Evolutionary conservation across 2,113 vertebrate genomes (phyloP).

Genomic region (Eurypyga helias): DNA sequence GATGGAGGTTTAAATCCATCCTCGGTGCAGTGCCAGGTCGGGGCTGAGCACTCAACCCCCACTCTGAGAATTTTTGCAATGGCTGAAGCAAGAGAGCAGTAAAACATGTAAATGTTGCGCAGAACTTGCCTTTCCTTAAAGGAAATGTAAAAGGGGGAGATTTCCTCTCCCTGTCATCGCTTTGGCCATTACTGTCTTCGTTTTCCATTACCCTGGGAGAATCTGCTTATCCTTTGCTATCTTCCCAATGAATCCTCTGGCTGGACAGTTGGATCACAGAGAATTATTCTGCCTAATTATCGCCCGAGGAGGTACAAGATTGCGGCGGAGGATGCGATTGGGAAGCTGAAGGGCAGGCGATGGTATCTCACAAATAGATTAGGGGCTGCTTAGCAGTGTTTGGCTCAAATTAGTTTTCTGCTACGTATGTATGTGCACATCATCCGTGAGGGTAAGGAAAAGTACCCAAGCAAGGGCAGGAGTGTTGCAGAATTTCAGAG

Average conservation of each 20-base stretch:
- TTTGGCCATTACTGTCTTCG: background rate
- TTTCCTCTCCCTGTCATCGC: rapidly evolving
- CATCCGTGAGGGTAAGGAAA: background rate
- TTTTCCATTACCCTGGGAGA: background rate
- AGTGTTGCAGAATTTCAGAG: background rate
- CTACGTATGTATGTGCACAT: rapidly evolving
- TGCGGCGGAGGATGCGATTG: background rate
- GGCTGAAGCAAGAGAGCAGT: background rate
- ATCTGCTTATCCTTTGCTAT: background rate
- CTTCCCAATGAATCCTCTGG: background rate
- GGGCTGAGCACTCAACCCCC: background rate
- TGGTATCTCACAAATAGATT: background rate
- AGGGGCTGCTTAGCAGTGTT: background rate
- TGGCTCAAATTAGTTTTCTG: background rate
- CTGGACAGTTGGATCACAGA: background rate
- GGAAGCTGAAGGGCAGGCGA: background rate
- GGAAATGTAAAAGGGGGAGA: background rate
- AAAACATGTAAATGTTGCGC: rapidly evolving
- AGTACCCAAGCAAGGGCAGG: rapidly evolving
- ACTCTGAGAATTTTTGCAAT: background rate
- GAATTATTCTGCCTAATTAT: background rate
- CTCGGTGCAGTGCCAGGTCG: background rate
- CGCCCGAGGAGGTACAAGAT: background rate
- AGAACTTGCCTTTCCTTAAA: background rate
- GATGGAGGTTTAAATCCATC: background rate